Evolutionary conservation across 2,888 invertebrate species (phyloP).

Genomic region (Mesoligia furuncula): DNA sequence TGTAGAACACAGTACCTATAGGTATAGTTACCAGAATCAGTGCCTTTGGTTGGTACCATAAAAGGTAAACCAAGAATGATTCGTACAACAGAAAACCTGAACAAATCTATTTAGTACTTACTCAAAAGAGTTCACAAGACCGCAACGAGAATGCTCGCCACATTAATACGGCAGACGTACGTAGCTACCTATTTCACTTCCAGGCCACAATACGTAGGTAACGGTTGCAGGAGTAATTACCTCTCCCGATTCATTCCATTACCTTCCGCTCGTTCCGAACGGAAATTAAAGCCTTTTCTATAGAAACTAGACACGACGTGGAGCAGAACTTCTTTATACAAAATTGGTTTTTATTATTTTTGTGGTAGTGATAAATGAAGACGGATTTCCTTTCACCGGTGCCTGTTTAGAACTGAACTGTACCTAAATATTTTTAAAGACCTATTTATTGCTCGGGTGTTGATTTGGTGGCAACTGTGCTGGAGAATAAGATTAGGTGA

Average conservation of each 20-base stretch:
- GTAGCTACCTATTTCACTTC: conserved; percentile 21
- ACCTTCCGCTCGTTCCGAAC: conserved; percentile 62
- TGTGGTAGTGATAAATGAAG: conserved; percentile 6
- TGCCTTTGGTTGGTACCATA: background rate
- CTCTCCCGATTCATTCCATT: conserved; percentile 61
- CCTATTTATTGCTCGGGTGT: background rate
- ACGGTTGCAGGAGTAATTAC: conserved; percentile 63
- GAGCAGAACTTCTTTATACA: conserved; percentile 15
- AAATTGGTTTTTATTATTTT: conserved; percentile 35
- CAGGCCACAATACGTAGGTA: conserved; percentile 29
- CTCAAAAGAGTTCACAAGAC: conserved; percentile 1
- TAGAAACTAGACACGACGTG: conserved; percentile 47
- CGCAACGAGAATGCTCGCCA: conserved; percentile 5
- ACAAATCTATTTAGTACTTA: background rate
- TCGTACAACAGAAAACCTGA: background rate
- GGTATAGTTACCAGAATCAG: too few relatives aligned
- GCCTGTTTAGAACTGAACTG: background rate
- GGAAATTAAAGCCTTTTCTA: conserved; percentile 69
- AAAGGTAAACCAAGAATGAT: background rate
- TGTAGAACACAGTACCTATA: background rate
- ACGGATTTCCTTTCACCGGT: background rate
- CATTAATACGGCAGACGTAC: conserved; percentile 27
- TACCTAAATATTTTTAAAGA: background rate
- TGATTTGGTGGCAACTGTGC: background rate
- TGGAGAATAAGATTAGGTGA: too few relatives aligned